Base-by-base conservation (phyloP, 35 echinoderm and acorn worm species). In the Stichopus chloronotus region DNA sequence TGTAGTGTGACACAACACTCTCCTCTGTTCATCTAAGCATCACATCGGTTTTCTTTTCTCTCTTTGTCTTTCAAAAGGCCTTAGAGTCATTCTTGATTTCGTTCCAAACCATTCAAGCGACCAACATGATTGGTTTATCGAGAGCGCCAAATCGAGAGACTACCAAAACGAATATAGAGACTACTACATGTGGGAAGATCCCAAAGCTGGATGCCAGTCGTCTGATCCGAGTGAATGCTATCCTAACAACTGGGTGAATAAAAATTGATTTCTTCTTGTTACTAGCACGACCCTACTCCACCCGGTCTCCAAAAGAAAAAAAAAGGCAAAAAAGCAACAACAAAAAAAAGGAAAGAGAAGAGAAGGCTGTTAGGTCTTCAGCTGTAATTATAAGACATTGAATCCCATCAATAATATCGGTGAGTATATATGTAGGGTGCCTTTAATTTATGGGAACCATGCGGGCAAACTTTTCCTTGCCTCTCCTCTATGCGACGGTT, bases 71-170 rank as follows among this genome's bases (percentile, higher is more conserved):
- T 13, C 43, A 14, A 19, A 23, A 94, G 94, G 82, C 14, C n/a
- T 99, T 1, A 93, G 91, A 76, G 81, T 99, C 24, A 89, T 99
- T 9, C 56, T 99, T 92, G 97, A 99, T 21, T 99, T 99, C 55
- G 94, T 99, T 55, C 95, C 95, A 1, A 99, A 99, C 72, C 97
- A 99, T 87, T 96, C 97, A 11, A 99, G 97, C 43, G 91, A 99
- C n/a, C 55, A 95, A 74, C 97, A 99, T 87, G 68, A 72, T 13
- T 99, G 97, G 97, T 99, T 99, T 65, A 20, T 79, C 5, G 78
- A 91, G 16, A 96, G 95, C 71, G 92, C 56, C 25, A 78, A 72
- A 72, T 94, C 21, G 56, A 81, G 94, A 52, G 88, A 99, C 25
- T 17, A 76, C 9, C 74, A 23, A 56, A 96, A 95, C 72, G 72